Conservation (phyloP, 1,140 invertebrate genomes). For the Drosophila pallidifrons region DNA sequence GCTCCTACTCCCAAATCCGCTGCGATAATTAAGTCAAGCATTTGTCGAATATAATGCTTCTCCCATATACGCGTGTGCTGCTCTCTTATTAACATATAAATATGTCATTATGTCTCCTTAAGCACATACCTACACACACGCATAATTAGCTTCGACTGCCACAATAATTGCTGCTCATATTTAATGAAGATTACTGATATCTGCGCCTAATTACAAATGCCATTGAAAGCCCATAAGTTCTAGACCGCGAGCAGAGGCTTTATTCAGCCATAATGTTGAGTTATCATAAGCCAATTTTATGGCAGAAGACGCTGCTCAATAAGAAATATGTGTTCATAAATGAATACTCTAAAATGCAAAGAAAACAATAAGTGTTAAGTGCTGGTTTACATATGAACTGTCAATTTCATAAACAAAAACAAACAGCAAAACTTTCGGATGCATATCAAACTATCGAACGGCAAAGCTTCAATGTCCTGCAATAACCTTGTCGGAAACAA, state of each 20-base stretch:
- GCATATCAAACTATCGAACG: conserved; percentile 8
- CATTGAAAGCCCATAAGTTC: conserved; percentile 5
- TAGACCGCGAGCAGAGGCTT: not conserved
- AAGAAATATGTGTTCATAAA: not conserved
- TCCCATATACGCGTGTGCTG: not conserved
- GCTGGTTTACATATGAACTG: conserved; percentile 7
- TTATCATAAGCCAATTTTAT: not conserved
- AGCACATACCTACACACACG: conserved; percentile 15
- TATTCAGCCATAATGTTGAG: not conserved
- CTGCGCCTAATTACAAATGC: conserved; percentile 25
- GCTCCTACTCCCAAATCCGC: not conserved
- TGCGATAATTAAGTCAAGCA: conserved; percentile 55
- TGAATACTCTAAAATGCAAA: not conserved
- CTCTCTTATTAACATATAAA: conserved; percentile 76
- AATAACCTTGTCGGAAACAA: conserved; percentile 42
- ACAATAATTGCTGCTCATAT: conserved; percentile 51
- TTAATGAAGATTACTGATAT: conserved; percentile 68
- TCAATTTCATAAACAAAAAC: conserved; percentile 8
- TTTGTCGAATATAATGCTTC: conserved; percentile 44
- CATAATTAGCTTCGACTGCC: conserved; percentile 65
- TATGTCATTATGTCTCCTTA: conserved; percentile 70
- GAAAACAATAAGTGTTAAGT: not conserved
- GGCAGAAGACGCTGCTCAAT: not conserved
- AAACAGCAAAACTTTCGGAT: not conserved
- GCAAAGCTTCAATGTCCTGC: conserved; percentile 21